Evolutionary conservation across 2,888 invertebrate genomes (phyloP).

Genomic region (Dicyrtomina minuta): DNA sequence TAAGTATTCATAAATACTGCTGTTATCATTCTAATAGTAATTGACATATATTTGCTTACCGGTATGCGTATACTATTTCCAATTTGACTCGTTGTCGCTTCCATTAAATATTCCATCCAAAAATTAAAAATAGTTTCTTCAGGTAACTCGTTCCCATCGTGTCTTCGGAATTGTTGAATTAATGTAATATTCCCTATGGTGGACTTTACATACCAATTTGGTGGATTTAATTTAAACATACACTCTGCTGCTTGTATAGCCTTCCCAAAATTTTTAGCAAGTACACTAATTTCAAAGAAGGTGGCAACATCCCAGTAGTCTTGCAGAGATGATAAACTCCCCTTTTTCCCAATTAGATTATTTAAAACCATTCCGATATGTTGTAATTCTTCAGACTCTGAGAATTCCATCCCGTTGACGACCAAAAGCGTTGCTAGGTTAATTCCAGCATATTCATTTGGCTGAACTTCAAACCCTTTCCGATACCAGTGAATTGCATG

Average conservation of each 20-base stretch:
- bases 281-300: conserved; percentile 95
- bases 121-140: conserved; percentile 88
- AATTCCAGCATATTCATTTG: conserved; percentile 98
- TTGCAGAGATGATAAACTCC: conserved; percentile 83
- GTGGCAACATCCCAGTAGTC: conserved; percentile 99
- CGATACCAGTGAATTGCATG: conserved; percentile 97
- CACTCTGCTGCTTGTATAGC: conserved; percentile 95
- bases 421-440: conserved; percentile 96
- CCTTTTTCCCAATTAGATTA: conserved; percentile 96
- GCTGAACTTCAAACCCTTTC: conserved; percentile 96
- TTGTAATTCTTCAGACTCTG: conserved; percentile 84
- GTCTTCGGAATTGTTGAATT: conserved; percentile 86
- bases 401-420: conserved; percentile 93
- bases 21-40: too few species aligned
- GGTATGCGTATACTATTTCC: conserved; percentile 87
- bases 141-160: conserved; percentile 67
- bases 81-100: conserved; percentile 80
- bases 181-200: conserved; percentile 95
- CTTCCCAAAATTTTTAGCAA: conserved; percentile 95
- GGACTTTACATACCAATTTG: conserved; percentile 92
- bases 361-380: conserved; percentile 93
- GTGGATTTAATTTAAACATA: conserved; percentile 87
- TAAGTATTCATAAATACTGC: too few species aligned
- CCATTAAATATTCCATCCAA: conserved; percentile 98
- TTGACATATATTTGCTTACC: conserved; percentile 62